These are phyloP conservation scores for Campaea margaritaria DNA, from an alignment of 2,888 invertebrate genomes.

Conservation along the genomic window DNA sequence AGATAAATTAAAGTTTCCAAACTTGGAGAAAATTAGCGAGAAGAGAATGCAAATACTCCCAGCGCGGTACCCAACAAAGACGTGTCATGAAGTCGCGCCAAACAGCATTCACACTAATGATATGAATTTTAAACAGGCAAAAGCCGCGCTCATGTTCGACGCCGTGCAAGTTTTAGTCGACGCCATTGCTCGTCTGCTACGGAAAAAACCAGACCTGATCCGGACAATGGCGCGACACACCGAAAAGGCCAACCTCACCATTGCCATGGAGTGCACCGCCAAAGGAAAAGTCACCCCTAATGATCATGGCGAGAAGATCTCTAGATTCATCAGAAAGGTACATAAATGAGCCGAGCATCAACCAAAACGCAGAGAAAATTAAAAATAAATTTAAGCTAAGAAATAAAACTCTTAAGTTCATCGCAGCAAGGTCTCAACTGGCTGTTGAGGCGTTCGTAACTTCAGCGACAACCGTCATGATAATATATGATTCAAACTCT, in stretches of 20 bases:
- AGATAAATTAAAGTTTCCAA: conserved; percentile 9
- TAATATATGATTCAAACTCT: not conserved
- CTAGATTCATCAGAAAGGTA: conserved; percentile 92
- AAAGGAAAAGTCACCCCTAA: conserved; percentile 91
- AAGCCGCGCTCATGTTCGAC: conserved; percentile 97
- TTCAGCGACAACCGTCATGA: no score
- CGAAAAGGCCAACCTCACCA: conserved; percentile 82
- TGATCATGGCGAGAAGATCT: conserved; percentile 95
- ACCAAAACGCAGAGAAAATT: conserved; percentile 3
- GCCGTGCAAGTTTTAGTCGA: conserved; percentile 95
- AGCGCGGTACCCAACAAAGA: conserved; percentile 8
- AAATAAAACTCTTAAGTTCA: no score
- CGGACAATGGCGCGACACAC: conserved; percentile 80
- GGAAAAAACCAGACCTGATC: conserved; percentile 92
- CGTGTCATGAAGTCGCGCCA: conserved; percentile 13
- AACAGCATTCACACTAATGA: conserved; percentile 13
- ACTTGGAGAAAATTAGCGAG: conserved; percentile 6
- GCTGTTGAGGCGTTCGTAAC: no score
- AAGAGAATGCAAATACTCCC: conserved; percentile 25
- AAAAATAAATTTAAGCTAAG: no score
- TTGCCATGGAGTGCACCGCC: conserved; percentile 91
- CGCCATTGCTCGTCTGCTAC: conserved; percentile 92
- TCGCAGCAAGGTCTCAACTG: no score
- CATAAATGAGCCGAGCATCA: conserved; percentile 5
- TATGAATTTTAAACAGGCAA: conserved; percentile 86